Conservation (phyloP, 1,140 invertebrate genomes). For the Holotrichia oblita region DNA sequence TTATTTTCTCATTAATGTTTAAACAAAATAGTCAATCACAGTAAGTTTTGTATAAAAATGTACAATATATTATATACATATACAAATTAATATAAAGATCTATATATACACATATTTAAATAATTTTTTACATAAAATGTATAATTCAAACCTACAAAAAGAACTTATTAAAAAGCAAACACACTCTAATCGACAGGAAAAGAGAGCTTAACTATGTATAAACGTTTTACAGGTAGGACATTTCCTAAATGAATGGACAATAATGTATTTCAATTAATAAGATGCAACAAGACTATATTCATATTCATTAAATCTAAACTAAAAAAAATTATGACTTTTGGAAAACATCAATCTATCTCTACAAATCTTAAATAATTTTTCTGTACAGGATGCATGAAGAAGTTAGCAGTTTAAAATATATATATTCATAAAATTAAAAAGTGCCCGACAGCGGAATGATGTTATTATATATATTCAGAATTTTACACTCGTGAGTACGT, state of each 20-base stretch:
- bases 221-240: constrained; percentile 16
- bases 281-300: neutral
- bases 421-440: too few species aligned
- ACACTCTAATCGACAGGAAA: constrained; percentile 20
- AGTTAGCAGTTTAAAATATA: too few species aligned
- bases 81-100: constrained; percentile 37
- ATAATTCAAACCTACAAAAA: constrained; percentile 39
- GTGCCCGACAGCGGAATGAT: too few species aligned
- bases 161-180: constrained; percentile 29
- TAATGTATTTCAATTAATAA: neutral
- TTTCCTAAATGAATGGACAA: constrained; percentile 8
- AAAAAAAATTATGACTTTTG: too few species aligned
- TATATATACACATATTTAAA: constrained; percentile 37
- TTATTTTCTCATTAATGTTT: constrained; percentile 35
- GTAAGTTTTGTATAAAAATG: constrained; percentile 51
- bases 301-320: too few species aligned
- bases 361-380: too few species aligned
- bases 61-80: constrained; percentile 36
- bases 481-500: too few species aligned
- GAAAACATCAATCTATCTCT: too few species aligned
- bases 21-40: constrained; percentile 38
- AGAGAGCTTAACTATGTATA: constrained; percentile 44
- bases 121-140: constrained; percentile 37
- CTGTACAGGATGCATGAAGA: too few species aligned
- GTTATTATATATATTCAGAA: too few species aligned